Evolutionary conservation across 1,140 invertebrate genomes (phyloP), one percentile per base, ranked within the genome.

Genomic region (Heliconius congener): DNA sequence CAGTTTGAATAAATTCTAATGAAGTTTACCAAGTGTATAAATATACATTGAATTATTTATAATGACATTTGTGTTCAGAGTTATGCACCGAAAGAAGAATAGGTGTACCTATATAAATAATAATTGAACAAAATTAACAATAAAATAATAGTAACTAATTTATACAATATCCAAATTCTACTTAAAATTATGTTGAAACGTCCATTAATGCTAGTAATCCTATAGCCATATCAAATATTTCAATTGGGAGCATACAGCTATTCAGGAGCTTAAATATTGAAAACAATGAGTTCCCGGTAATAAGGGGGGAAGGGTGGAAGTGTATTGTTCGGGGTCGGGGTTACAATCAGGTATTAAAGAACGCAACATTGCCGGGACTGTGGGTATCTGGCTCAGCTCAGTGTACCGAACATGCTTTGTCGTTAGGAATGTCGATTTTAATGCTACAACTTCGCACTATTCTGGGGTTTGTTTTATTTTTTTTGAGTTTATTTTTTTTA

Each of bases 261-360:
- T 87, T 87, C 84, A 87, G 83, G 81, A 86, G 86, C 89, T 90
- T 93, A 93, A 94, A 93, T 91, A 87, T 93, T 85, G 90, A 88
- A 94, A 93, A 95, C 92, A 94, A 94, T 94, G 88, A 89, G 79
- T 90, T 88, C 82, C 84, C 86, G 87, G 85, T 94, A 95, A 94
- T 94, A 91, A 91, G 90, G 92, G 84, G 90, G 90, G 87, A 90
- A 88, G 88, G 92, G 57, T 89, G 88, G 88, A 77, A 82, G 82
- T 84, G 85, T 84, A 90, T 90, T 91, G 89, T 78, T 78, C 79
- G 83, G 27, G 83, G 81, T 84, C 85, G 85, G 84, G 90, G 85
- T 88, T 89, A 88, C 84, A 87, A 87, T 88, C 87, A 86, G 78
- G 86, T 85, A 88, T 88, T 88, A 90, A 89, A 85, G 87, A 87